phyloP scores from a whole-genome alignment of 2,888 invertebrate genomes.

The Polyploca ridens region DNA sequence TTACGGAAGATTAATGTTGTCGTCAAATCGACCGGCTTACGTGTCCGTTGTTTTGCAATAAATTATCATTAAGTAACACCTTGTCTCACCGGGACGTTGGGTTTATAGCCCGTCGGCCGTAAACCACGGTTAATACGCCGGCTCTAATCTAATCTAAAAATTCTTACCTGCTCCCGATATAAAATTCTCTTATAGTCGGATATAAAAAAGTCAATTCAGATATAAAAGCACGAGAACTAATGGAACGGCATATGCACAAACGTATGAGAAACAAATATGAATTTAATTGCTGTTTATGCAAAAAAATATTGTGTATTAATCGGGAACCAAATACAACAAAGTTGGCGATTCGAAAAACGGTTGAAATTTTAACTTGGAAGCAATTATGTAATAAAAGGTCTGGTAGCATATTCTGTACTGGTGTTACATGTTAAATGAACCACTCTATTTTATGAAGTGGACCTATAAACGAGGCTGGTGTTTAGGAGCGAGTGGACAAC shows the following conservation, averaged over 20 bases:
- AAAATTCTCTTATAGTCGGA: slow-evolving; percentile 50
- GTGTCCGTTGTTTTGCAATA: slow-evolving; percentile 73
- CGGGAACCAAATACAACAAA: slow-evolving; percentile 52
- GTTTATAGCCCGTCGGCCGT: slow-evolving; percentile 68
- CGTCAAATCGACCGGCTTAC: slow-evolving; percentile 62
- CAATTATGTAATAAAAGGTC: slow-evolving; percentile 74
- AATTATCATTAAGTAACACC: slow-evolving; percentile 82
- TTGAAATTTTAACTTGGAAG: slow-evolving; percentile 50
- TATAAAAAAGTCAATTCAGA: slow-evolving; percentile 48
- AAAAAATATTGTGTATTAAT: slow-evolving; percentile 16
- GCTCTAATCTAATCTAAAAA: slow-evolving; percentile 74
- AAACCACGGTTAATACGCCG: slow-evolving; percentile 65
- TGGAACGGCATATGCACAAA: slow-evolving; percentile 56
- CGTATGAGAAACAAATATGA: slow-evolving; percentile 54
- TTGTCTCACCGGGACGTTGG: slow-evolving; percentile 61
- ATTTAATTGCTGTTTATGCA: slow-evolving; percentile 54
- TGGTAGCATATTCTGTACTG: slow-evolving; percentile 49
- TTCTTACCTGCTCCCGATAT: slow-evolving; percentile 72
- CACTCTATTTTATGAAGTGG: slow-evolving; percentile 74
- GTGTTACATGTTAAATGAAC: slow-evolving; percentile 68
- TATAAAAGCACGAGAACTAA: slow-evolving; percentile 53
- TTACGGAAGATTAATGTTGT: slow-evolving; percentile 77
- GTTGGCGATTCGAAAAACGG: slow-evolving; percentile 48
- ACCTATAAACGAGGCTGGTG: slow-evolving; percentile 66
- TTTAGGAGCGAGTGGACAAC: slow-evolving; percentile 56